Base-by-base conservation (phyloP, 1,140 invertebrate species). In the Penaeus vannamei region DNA sequence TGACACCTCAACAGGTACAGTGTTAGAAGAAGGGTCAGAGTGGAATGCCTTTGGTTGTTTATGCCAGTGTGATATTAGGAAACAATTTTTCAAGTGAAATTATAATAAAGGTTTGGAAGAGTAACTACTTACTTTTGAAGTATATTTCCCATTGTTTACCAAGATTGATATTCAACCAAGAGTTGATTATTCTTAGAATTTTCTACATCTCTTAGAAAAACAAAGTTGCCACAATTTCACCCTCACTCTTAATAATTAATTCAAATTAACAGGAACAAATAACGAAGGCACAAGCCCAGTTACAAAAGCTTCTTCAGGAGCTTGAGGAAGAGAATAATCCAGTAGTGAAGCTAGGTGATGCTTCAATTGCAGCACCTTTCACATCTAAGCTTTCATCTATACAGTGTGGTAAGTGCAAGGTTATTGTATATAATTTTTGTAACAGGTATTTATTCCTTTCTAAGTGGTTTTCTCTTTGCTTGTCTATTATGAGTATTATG, bases 361-460 rank as follows among this genome's bases (percentile, higher is more conserved):
- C 99, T 19, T 99, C 98, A 91, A 99, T 99, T 88, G 99, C 99
- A 10, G 98, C 99, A 23, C 99, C 99, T 3, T 99, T 99, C 93
- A 99, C 99, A 1, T 99, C 98, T 91, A 98, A 98, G 94, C 95
- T 98, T 83, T 99, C 98, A 2, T 99, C 98, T 59, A 98, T 99
- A 92, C 95, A 97, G 92, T 99, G 98, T 93, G 98, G 97, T 98
- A 94, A 95, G 96, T 94, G 91, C 72, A 23, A 53, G 46, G 46
- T 14, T 53, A 14, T 53, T 53, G 46, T 5, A n/a, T 64, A 19
- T 69, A 29, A 61, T 19, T 59, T 81, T 66, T 83, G 29, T 59
- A 77, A 12, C 32, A 20, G 26, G 36, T n/a, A 59, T 84, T 80
- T 66, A 1, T n/a, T 66, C 17, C 36, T 23, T 0, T 46, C 17